Conservation (phyloP, 2,888 invertebrate genomes). For the Napeogenes sylphis region DNA sequence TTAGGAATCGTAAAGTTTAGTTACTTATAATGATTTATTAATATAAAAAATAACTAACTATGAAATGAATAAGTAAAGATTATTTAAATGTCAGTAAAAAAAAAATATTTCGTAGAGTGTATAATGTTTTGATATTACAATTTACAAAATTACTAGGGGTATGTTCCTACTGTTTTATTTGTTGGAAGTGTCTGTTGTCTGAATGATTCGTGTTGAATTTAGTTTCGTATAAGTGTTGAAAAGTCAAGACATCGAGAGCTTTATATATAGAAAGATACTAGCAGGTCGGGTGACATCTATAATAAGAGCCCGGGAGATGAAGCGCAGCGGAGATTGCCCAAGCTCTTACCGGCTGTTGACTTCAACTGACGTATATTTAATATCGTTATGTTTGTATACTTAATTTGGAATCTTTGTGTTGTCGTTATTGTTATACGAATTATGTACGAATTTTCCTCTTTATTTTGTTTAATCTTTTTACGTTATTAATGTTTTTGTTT, state of each 20-base stretch:
- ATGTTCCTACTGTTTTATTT: no score
- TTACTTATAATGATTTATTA: no score
- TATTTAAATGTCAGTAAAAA: no score
- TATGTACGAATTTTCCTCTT: no score
- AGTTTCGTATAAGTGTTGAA: slow-evolving; percentile 12
- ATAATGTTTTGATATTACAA: no score
- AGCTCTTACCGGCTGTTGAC: slow-evolving; percentile 72
- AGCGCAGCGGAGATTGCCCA: slow-evolving; percentile 66
- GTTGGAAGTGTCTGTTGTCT: no score
- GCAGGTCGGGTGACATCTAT: slow-evolving; percentile 77
- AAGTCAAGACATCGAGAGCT: slow-evolving; percentile 43
- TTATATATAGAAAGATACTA: slow-evolving; percentile 75
- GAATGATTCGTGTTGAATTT: background rate
- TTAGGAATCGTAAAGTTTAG: no score
- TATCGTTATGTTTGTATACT: slow-evolving; percentile 21
- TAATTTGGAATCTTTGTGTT: background rate
- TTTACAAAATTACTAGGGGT: no score
- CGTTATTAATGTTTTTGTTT: background rate
- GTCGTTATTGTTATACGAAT: no score
- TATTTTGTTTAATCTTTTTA: background rate
- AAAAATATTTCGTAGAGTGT: no score
- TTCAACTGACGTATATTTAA: slow-evolving; percentile 31
- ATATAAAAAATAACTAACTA: no score
- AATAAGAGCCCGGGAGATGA: slow-evolving; percentile 74
- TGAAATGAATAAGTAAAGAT: no score